Percentiles rank a stretch among this genome's conserved stretches.
Conservation (phyloP, 2,797 vertebrate species). For the Coccyzus lansbergi region DNA sequence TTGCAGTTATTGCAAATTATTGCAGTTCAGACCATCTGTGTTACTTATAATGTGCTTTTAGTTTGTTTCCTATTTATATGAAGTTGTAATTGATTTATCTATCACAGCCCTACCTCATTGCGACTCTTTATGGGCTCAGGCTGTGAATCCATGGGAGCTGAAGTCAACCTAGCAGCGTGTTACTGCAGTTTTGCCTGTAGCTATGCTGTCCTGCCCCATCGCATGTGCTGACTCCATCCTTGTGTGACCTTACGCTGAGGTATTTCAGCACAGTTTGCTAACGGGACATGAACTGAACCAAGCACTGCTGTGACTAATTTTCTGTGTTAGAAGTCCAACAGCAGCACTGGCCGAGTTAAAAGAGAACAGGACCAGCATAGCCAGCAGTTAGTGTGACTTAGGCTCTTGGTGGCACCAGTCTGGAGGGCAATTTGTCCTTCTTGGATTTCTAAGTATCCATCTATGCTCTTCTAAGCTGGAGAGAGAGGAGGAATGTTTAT, state of each 20-base stretch:
- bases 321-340: not conserved
- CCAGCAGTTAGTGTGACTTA: not conserved
- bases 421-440: not conserved
- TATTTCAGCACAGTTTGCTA: too few species aligned
- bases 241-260: not conserved
- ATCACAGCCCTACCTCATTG: not conserved
- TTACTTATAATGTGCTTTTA: not conserved
- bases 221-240: rapidly evolving
- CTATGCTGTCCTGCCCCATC: rapidly evolving
- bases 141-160: not conserved
- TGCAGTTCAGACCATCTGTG: not conserved
- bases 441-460: not conserved
- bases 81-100: not conserved
- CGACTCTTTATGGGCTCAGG: not conserved
- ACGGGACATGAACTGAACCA: not conserved
- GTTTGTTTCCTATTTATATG: not conserved
- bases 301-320: not conserved
- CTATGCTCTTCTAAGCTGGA: not conserved
- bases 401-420: too few species aligned
- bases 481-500: not conserved
- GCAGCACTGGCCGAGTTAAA: not conserved
- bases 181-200: rapidly evolving
- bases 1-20: not conserved
- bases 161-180: rapidly evolving
- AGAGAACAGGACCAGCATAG: rapidly evolving